These are phyloP conservation scores for Fabriciana adippe DNA, from an alignment of 2,888 invertebrate genomes.

Conservation along the genomic window DNA sequence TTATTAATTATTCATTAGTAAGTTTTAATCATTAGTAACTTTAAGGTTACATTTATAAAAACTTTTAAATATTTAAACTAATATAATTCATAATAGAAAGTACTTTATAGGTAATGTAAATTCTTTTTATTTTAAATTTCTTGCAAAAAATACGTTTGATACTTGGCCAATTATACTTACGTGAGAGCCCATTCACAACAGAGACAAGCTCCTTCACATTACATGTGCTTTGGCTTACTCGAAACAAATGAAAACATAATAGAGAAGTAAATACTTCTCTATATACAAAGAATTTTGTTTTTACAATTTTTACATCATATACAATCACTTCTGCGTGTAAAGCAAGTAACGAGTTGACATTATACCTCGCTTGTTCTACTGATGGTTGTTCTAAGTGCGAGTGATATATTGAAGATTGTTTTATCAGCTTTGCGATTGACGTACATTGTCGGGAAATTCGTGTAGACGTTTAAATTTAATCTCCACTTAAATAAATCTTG, in stretches of 20 bases:
- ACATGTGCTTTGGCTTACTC: conserved; percentile 20
- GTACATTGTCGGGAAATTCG: conserved; percentile 68
- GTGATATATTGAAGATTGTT: conserved; percentile 63
- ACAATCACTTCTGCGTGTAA: background rate
- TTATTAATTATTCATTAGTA: too few species aligned
- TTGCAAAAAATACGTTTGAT: conserved; percentile 5
- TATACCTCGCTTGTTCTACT: conserved; percentile 62
- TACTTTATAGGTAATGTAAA: background rate
- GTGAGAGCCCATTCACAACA: conserved; percentile 15
- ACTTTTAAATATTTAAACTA: too few species aligned
- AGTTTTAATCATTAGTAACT: too few species aligned
- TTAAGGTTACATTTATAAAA: too few species aligned
- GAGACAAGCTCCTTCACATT: conserved; percentile 16
- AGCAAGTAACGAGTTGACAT: conserved; percentile 42
- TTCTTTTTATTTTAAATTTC: background rate
- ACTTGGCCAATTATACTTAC: conserved; percentile 17
- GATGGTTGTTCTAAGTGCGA: conserved; percentile 61
- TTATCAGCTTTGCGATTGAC: conserved; percentile 52
- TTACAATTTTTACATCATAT: conserved; percentile 8
- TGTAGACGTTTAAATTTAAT: conserved; percentile 54
- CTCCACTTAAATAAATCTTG: conserved; percentile 24
- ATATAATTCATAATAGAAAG: background rate
- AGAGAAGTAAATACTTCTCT: background rate
- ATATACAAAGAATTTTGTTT: conserved; percentile 3
- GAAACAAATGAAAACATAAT: conserved; percentile 24